Evolutionary conservation across 2,888 invertebrate species (phyloP).

Genomic region (Cepaea hortensis): DNA sequence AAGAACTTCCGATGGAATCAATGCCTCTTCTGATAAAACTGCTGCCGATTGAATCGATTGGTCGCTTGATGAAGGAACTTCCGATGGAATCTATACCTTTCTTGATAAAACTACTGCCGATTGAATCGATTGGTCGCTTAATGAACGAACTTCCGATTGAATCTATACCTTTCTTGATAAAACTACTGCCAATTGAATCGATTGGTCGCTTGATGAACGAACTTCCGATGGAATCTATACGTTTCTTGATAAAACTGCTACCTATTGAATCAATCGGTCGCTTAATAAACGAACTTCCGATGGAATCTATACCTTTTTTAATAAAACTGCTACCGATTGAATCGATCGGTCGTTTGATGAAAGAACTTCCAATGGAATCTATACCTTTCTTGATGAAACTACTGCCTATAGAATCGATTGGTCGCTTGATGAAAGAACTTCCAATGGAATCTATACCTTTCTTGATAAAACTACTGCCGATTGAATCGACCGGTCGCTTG

Average conservation of each 20-base stretch:
- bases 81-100: conserved; percentile 9
- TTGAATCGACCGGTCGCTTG: conserved; percentile 17
- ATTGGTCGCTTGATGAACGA: conserved; percentile 26
- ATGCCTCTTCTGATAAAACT: conserved; percentile 2
- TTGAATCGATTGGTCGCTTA: conserved; percentile 24
- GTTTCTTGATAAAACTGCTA: not conserved
- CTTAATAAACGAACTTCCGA: conserved; percentile 32
- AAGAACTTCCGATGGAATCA: conserved; percentile 9
- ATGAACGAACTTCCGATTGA: conserved; percentile 21
- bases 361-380: conserved; percentile 21
- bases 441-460: conserved; percentile 28
- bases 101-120: conserved; percentile 22
- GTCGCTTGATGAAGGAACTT: conserved; percentile 18
- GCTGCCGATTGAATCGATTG: not conserved
- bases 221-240: conserved; percentile 11
- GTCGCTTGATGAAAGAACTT: conserved; percentile 21
- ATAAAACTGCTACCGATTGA: conserved; percentile 13
- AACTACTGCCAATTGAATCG: not conserved
- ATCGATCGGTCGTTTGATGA: not conserved
- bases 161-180: conserved; percentile 1
- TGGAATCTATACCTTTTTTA: conserved; percentile 22
- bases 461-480: conserved; percentile 29
- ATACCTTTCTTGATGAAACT: conserved; percentile 24
- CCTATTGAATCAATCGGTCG: conserved; percentile 21
- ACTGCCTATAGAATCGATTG: conserved; percentile 27